These are phyloP conservation scores for Anguilla marmorata DNA, from an alignment of 2,797 vertebrate genomes.

Conservation along the genomic window DNA sequence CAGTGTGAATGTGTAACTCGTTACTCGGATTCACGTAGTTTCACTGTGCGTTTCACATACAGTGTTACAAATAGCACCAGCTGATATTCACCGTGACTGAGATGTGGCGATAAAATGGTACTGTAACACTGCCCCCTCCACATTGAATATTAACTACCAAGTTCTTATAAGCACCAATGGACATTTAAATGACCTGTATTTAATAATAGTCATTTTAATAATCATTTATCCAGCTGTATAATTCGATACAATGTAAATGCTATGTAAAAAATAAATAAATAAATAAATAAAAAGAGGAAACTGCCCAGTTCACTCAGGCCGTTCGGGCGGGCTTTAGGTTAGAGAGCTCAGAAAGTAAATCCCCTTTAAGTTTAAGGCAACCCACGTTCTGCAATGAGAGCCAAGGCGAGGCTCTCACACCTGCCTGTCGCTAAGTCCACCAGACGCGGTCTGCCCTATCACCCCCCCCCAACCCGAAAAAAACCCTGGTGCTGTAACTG, in stretches of 20 bases:
- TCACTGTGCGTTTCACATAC: not conserved
- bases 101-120: not conserved
- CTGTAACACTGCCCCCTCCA: not conserved
- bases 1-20: not conserved
- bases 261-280: no score
- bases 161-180: no score
- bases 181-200: no score
- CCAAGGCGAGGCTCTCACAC: conserved; percentile 23
- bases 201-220: no score
- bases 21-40: not conserved
- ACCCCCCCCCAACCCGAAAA: not conserved
- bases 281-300: not conserved
- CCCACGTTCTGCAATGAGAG: conserved; percentile 36
- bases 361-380: conserved; percentile 40
- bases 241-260: no score
- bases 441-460: not conserved
- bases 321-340: conserved; percentile 33
- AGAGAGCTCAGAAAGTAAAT: conserved; percentile 41
- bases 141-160: not conserved
- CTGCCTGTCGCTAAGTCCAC: not conserved
- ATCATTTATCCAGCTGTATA: no score
- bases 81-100: not conserved
- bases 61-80: not conserved
- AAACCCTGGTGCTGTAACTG: not conserved
- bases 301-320: conserved; percentile 35